phyloP scores from a whole-genome alignment of 2,113 vertebrate species.

The Lutjanus erythropterus region DNA sequence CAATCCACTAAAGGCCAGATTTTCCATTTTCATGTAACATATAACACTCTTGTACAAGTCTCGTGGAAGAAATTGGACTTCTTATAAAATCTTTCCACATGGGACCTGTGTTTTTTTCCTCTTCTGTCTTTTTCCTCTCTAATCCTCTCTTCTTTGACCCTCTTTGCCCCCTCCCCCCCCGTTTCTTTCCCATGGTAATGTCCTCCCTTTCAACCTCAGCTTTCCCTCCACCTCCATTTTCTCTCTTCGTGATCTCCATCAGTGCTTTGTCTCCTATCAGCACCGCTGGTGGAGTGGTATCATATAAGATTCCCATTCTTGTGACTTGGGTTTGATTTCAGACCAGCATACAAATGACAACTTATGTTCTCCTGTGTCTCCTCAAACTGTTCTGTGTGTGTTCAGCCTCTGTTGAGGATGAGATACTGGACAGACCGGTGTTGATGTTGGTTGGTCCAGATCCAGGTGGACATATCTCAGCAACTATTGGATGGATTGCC shows the following conservation, averaged over 20 bases:
- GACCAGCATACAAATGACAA: constrained; percentile 53
- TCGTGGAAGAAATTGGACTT: constrained; percentile 17
- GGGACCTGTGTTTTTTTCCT: constrained; percentile 5
- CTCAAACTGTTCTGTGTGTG: neutral
- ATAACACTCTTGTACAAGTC: neutral
- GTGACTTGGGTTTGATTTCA: constrained; percentile 89
- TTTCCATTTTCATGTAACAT: constrained; percentile 17
- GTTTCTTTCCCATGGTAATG: constrained; percentile 29
- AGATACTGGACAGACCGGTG: neutral
- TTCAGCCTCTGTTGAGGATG: neutral
- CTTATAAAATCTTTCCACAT: constrained; percentile 39
- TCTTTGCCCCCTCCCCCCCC: neutral
- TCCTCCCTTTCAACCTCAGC: constrained; percentile 14
- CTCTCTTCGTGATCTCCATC: constrained; percentile 11
- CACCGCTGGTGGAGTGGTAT: constrained; percentile 93
- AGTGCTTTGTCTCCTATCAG: neutral
- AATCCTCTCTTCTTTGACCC: constrained; percentile 42
- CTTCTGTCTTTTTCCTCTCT: constrained; percentile 13
- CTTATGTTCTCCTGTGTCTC: neutral
- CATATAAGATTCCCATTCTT: constrained; percentile 95
- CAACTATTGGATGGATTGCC: neutral
- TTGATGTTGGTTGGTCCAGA: neutral
- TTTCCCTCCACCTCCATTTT: constrained; percentile 17
- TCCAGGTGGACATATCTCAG: neutral
- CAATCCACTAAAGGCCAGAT: neutral